These are phyloP conservation scores for Gymnosoma rotundatum DNA, from an alignment of 2,888 invertebrate species.

Conservation along the genomic window DNA sequence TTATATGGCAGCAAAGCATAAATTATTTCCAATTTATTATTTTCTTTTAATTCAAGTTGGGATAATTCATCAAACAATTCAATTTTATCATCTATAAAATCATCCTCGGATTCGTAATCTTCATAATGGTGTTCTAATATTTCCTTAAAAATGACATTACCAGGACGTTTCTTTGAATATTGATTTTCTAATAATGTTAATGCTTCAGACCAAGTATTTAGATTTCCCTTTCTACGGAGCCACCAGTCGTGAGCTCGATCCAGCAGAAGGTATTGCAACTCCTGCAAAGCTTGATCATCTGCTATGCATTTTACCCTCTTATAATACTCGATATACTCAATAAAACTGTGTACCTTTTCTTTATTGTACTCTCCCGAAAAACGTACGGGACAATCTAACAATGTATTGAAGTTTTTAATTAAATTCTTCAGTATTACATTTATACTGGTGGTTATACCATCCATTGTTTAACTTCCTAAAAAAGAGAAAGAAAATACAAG, in stretches of 20 bases:
- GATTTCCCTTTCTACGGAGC: slow-evolving; percentile 32
- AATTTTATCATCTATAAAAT: slow-evolving; percentile 58
- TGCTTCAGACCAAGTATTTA: slow-evolving; percentile 58
- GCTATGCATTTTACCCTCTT: slow-evolving; percentile 61
- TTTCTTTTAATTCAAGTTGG: slow-evolving; percentile 42
- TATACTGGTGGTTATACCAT: slow-evolving; percentile 42
- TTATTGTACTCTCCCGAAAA: slow-evolving; percentile 61
- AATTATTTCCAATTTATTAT: slow-evolving; percentile 62
- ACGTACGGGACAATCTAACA: slow-evolving; percentile 64
- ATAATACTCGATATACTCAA: slow-evolving; percentile 64
- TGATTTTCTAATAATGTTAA: slow-evolving; percentile 54
- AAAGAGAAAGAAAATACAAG: no score
- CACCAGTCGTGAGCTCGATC: slow-evolving; percentile 62
- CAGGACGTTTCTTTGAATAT: slow-evolving; percentile 44
- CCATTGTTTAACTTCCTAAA: slow-evolving; percentile 9
- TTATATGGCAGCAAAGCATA: slow-evolving; percentile 57
- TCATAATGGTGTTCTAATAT: slow-evolving; percentile 41
- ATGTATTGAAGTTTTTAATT: slow-evolving; percentile 55
- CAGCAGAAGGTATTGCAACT: slow-evolving; percentile 55
- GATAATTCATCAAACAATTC: slow-evolving; percentile 59
- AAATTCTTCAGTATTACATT: slow-evolving; percentile 51
- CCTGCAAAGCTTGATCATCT: slow-evolving; percentile 64
- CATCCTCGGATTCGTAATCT: slow-evolving; percentile 34
- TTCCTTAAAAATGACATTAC: slow-evolving; percentile 51
- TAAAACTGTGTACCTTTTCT: slow-evolving; percentile 59